Base-by-base conservation (phyloP, 2,113 vertebrate species). In the Ochotona princeps region DNA sequence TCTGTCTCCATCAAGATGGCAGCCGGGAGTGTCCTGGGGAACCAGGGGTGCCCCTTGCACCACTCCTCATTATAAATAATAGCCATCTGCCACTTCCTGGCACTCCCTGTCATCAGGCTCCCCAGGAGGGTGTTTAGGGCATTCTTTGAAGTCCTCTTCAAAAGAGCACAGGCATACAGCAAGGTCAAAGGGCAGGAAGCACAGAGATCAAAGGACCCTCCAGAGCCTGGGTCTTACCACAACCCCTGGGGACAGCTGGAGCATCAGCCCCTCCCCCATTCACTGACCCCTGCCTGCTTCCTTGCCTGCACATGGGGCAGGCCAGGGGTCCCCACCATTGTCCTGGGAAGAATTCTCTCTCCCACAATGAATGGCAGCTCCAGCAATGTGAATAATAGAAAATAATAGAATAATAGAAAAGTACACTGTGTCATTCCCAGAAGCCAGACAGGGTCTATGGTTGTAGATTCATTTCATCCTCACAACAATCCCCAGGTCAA, bases 1-100 rank as follows among this genome's bases (percentile, higher is more conserved):
- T 91, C n/a, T 47, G 9, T 44, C 70, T 47, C 44, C 85, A 75
- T 65, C 21, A 65, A 83, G 70, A 75, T 92, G 81, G 66, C 75
- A 89, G 63, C 47, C 5, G 38, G 47, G 73, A 88, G 38, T 47
- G 32, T 57, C 73, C 70, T 30, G 23, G 35, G 20, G 30, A 92
- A 44, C 17, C 63, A 32, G 17, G 23, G 32, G 69, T 44, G 83
- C 30, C 7, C 11, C 54, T 90, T 17, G 63, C 82, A 44, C 47
- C 54, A 76, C 54, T 35, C 75, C 32, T 87, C 44, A 89, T n/a
- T 87, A 28, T 25, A 72, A 25, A 12, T 54, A 80, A 80, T 10
- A 70, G n/a, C 61, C 47, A 76, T 76, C 78, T 80, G 26, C 35
- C 38, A 30, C 38, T 88, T 89, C 87, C 60, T 61, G 83, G 61